These are phyloP conservation scores for Spialia ferax DNA, from an alignment of 2,888 invertebrate genomes.

Conservation along the genomic window DNA sequence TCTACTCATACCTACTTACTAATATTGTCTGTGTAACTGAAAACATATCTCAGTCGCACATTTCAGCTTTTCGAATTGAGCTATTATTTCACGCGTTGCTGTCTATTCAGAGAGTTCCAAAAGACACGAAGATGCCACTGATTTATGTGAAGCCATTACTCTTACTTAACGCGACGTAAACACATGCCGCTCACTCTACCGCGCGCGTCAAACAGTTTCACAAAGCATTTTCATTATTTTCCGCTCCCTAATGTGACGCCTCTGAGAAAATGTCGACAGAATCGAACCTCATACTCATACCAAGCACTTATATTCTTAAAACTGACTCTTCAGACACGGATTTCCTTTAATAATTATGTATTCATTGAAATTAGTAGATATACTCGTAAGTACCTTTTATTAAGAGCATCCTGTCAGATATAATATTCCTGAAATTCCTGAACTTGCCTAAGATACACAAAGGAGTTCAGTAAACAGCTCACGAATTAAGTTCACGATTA, in stretches of 20 bases:
- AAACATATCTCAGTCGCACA: not conserved
- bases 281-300: not conserved
- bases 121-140: slow-evolving; percentile 75
- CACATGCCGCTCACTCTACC: slow-evolving; percentile 68
- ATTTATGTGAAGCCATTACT: slow-evolving; percentile 76
- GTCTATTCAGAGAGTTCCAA: slow-evolving; percentile 71
- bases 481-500: slow-evolving; percentile 33
- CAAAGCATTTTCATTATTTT: slow-evolving; percentile 44
- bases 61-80: slow-evolving; percentile 26
- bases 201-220: slow-evolving; percentile 48
- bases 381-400: too few relatives aligned
- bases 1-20: too few relatives aligned
- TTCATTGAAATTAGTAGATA: not conserved
- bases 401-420: slow-evolving; percentile 2
- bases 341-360: not conserved
- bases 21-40: not conserved
- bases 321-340: not conserved
- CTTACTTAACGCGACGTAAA: slow-evolving; percentile 77
- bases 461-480: slow-evolving; percentile 28
- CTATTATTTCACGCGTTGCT: slow-evolving; percentile 33
- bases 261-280: not conserved
- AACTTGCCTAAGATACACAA: slow-evolving; percentile 12
- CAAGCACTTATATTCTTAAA: not conserved
- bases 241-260: slow-evolving; percentile 29
- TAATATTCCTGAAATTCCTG: slow-evolving; percentile 7